phyloP scores from a whole-genome alignment of 2,797 vertebrate species.

The Amphiprion clarkii region DNA sequence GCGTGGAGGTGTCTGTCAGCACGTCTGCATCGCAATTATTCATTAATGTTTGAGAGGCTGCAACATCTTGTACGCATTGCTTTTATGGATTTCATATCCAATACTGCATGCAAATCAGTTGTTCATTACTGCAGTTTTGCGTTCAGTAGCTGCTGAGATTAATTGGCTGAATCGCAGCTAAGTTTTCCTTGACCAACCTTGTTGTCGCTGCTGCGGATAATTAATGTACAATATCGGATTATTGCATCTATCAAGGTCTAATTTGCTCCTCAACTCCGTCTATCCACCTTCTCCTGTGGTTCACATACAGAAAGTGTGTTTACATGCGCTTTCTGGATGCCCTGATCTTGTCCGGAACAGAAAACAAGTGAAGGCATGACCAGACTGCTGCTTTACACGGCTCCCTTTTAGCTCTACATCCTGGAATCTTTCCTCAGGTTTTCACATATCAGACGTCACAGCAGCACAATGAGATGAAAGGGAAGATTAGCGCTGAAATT shows the following conservation, averaged over 20 bases:
- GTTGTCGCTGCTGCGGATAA: constrained; percentile 22
- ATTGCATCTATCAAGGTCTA: constrained; percentile 39
- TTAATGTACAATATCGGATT: constrained; percentile 25
- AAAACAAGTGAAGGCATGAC: no score
- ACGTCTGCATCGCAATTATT: constrained; percentile 46
- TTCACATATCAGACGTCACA: no score
- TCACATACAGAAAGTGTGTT: background rate
- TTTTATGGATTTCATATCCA: background rate
- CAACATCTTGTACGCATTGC: constrained; percentile 10
- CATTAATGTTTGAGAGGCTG: constrained; percentile 10
- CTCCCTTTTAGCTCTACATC: no score
- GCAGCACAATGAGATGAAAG: no score
- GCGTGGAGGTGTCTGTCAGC: background rate
- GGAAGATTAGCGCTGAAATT: no score
- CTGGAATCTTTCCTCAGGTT: no score
- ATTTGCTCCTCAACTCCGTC: constrained; percentile 1
- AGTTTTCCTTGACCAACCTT: constrained; percentile 34
- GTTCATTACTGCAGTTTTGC: constrained; percentile 32
- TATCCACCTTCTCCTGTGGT: background rate
- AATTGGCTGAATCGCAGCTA: constrained; percentile 39
- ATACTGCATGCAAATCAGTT: constrained; percentile 37
- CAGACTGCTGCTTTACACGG: no score
- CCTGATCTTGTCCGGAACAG: no score
- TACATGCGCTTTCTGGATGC: no score
- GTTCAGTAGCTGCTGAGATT: constrained; percentile 42